Conservation (phyloP, 1,140 invertebrate species). For the Drepana arcuata region DNA sequence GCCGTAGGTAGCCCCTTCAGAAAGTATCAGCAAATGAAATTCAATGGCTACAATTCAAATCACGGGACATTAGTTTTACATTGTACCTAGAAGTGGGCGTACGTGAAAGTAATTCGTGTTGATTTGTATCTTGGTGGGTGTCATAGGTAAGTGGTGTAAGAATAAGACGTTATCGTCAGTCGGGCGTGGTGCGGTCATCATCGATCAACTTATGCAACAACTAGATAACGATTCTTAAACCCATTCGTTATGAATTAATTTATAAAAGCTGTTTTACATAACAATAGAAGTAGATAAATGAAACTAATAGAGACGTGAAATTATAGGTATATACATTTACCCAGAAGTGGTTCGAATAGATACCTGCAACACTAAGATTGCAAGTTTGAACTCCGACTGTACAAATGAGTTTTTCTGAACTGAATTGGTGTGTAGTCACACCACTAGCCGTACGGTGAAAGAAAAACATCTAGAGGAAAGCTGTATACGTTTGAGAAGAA, state of each 20-base stretch:
- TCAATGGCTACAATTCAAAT: neutral
- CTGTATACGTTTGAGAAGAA: too few relatives aligned
- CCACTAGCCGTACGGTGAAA: too few relatives aligned
- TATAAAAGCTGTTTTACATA: too few relatives aligned
- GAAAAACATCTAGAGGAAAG: too few relatives aligned
- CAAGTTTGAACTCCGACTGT: too few relatives aligned
- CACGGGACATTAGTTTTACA: neutral
- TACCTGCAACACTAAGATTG: too few relatives aligned
- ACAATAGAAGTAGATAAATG: too few relatives aligned
- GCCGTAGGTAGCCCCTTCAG: neutral
- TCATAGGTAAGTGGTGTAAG: constrained; percentile 21
- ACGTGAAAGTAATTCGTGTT: constrained; percentile 30
- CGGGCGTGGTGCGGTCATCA: constrained; percentile 11
- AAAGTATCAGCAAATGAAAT: neutral
- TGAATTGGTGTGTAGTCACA: too few relatives aligned
- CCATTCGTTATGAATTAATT: neutral
- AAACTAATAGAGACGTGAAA: too few relatives aligned
- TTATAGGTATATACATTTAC: too few relatives aligned
- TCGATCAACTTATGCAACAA: constrained; percentile 30
- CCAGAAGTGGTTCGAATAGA: too few relatives aligned
- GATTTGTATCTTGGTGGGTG: constrained; percentile 39
- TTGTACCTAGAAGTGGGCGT: constrained; percentile 11
- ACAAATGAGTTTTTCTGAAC: too few relatives aligned
- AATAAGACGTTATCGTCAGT: constrained; percentile 19
- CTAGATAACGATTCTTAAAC: neutral